phyloP scores from a whole-genome alignment of 2,888 invertebrate species.

The Harmothoe impar region DNA sequence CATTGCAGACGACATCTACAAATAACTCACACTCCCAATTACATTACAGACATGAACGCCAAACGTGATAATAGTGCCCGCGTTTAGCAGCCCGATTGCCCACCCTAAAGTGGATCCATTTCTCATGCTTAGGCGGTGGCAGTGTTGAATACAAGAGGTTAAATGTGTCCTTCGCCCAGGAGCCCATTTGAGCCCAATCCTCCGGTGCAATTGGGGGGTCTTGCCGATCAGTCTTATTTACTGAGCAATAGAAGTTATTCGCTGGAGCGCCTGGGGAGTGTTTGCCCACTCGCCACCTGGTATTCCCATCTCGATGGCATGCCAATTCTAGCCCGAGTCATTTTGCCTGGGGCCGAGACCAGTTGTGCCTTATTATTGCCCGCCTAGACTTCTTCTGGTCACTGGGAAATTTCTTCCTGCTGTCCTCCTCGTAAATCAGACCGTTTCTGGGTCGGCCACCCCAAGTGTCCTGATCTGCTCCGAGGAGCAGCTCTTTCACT shows the following conservation, averaged over 20 bases:
- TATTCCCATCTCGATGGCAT: background rate
- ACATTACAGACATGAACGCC: conserved; percentile 57
- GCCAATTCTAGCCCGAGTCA: conserved; percentile 27
- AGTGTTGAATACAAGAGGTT: conserved; percentile 55
- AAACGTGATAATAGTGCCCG: conserved; percentile 36
- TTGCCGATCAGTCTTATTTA: conserved; percentile 35
- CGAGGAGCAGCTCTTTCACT: too few relatives aligned
- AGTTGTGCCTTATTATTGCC: conserved; percentile 22
- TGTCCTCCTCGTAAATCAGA: background rate
- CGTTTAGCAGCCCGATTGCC: conserved; percentile 38
- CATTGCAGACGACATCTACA: conserved; percentile 19
- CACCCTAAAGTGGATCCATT: conserved; percentile 33
- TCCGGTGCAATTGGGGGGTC: background rate
- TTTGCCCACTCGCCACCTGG: conserved; percentile 9
- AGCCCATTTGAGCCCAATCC: conserved; percentile 36
- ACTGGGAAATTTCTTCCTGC: background rate
- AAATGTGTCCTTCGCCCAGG: conserved; percentile 5
- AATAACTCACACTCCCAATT: conserved; percentile 54
- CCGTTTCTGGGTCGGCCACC: conserved; percentile 21
- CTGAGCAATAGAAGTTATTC: conserved; percentile 53
- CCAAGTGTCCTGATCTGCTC: background rate
- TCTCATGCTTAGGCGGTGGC: conserved; percentile 39
- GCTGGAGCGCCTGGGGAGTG: conserved; percentile 24
- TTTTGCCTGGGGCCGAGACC: background rate
- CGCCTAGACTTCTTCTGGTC: background rate